Conservation (phyloP, 2,797 vertebrate genomes). For the Gymnoscopelus braueri region DNA sequence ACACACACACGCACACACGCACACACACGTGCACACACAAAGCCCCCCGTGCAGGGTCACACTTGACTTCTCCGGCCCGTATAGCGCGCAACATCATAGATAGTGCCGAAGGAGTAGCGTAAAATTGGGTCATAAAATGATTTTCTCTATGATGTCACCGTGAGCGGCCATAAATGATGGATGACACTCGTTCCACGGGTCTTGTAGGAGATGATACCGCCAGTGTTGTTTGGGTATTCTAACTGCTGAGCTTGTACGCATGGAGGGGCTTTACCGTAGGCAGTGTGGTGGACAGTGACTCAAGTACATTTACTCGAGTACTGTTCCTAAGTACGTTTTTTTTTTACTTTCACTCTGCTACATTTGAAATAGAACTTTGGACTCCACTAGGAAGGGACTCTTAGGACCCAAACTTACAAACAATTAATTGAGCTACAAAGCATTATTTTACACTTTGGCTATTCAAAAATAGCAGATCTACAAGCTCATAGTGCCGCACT, state of each 20-base stretch:
- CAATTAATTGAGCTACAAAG: too few relatives aligned
- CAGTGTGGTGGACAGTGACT: neutral
- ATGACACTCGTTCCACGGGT: constrained; percentile 1
- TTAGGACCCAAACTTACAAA: too few relatives aligned
- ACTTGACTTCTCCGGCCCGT: constrained; percentile 47
- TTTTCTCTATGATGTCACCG: constrained; percentile 46
- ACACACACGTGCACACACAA: neutral
- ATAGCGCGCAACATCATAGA: constrained; percentile 16
- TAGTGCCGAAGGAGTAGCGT: constrained; percentile 35
- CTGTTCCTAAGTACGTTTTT: too few relatives aligned
- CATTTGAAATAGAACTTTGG: too few relatives aligned
- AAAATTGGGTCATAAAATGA: constrained; percentile 40
- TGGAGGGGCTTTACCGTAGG: neutral
- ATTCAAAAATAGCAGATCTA: too few relatives aligned
- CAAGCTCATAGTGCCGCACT: too few relatives aligned
- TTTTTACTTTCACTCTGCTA: too few relatives aligned
- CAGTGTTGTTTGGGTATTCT: neutral
- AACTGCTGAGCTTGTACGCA: neutral
- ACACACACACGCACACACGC: neutral
- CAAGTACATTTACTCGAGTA: too few relatives aligned
- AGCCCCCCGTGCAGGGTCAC: constrained; percentile 21
- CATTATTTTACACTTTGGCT: too few relatives aligned
- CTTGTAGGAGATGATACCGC: neutral
- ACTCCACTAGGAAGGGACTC: too few relatives aligned
- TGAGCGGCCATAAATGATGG: constrained; percentile 23